These are phyloP conservation scores for Alfaro cultratus DNA, from an alignment of 2,797 vertebrate species.

Conservation along the genomic window DNA sequence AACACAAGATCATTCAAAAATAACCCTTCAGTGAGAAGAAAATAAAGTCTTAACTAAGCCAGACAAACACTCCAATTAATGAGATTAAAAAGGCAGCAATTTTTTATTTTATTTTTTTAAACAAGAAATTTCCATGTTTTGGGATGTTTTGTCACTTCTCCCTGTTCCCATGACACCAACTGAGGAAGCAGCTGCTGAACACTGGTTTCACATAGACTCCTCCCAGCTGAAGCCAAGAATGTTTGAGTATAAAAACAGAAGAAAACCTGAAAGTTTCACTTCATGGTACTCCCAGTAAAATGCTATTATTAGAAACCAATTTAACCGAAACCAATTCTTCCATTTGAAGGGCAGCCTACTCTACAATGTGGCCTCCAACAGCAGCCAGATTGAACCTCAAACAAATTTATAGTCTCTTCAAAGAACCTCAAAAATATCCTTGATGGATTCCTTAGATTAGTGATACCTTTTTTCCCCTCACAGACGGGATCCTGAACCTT, in stretches of 20 bases:
- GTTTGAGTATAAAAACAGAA: constrained; percentile 11
- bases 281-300: not conserved
- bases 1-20: not conserved
- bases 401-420: not conserved
- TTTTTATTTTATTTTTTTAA: not conserved
- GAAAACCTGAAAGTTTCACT: constrained; percentile 6
- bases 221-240: not conserved
- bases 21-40: not conserved
- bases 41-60: not conserved
- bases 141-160: constrained; percentile 20
- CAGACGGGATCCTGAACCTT: not conserved
- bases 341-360: not conserved
- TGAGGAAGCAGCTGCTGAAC: constrained; percentile 11
- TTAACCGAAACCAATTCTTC: not conserved
- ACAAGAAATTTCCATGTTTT: not conserved
- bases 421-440: not conserved
- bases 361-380: not conserved
- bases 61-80: not conserved
- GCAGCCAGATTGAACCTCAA: not conserved
- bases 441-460: not conserved
- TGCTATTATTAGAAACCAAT: not conserved
- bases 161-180: constrained; percentile 30
- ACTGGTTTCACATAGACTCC: not conserved
- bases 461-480: not conserved
- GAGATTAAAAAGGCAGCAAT: not conserved